These are phyloP conservation scores for Nomada lathburiana DNA, from an alignment of 2,888 invertebrate species.

Conservation along the genomic window DNA sequence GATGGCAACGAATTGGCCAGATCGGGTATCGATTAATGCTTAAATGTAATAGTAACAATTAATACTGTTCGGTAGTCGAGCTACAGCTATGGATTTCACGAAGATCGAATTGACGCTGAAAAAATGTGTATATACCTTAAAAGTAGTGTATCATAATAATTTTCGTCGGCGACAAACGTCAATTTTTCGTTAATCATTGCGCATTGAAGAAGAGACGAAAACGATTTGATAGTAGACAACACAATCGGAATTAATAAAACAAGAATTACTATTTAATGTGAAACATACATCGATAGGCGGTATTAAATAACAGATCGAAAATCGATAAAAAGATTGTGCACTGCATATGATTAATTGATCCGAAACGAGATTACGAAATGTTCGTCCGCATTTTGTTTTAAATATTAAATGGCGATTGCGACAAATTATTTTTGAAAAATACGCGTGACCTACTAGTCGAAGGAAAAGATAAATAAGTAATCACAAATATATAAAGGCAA, in stretches of 20 bases:
- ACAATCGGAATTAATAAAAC: conserved; percentile 31
- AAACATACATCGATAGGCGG: conserved; percentile 50
- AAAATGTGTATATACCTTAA: not conserved
- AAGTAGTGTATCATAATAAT: not conserved
- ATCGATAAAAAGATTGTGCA: conserved; percentile 67
- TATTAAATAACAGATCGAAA: conserved; percentile 37
- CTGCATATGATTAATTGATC: conserved; percentile 65
- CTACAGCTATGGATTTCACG: conserved; percentile 20
- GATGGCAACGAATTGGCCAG: not conserved
- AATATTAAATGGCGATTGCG: not conserved
- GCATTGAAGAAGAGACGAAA: not conserved
- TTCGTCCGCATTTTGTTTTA: not conserved
- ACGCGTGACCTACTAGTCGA: conserved; percentile 15
- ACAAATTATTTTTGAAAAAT: conserved; percentile 10
- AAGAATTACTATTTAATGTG: conserved; percentile 46
- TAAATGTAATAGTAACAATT: conserved; percentile 7
- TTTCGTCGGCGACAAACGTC: not conserved
- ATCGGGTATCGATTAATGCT: not conserved
- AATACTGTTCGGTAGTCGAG: conserved; percentile 26
- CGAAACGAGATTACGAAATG: conserved; percentile 44
- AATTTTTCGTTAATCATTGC: not conserved
- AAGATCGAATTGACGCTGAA: conserved; percentile 7
- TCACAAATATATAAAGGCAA: not conserved
- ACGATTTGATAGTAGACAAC: conserved; percentile 1
- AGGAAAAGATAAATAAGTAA: not conserved